Base-by-base conservation (phyloP, 2,888 invertebrate genomes). In the Luffia ferchaultella region DNA sequence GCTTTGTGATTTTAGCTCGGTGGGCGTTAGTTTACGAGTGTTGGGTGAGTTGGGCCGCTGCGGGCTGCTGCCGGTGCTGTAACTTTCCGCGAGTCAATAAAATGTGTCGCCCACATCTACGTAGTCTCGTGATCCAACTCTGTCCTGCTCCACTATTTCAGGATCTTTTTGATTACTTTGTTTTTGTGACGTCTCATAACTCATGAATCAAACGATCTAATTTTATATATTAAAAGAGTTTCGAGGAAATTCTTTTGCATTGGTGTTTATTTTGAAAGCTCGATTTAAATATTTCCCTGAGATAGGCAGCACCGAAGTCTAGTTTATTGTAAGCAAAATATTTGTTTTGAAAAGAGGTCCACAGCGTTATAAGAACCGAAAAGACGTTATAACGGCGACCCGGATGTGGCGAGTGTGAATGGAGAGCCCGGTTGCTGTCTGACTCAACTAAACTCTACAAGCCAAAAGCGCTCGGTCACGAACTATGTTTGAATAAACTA, bases 361-460 rank as follows among this genome's bases (percentile, higher is more conserved):
- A 58, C 58, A n/a, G 61, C 58, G 53, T n/a, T n/a, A n/a, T 61
- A 65, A 62, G 60, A 64, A 63, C 60, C 56, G 65, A 65, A 66
- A 65, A 65, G 62, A 53, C 58, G 57, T 54, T 58, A 60, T 61
- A 61, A 53, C 61, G 62, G 61, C 67, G 65, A 75, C 73, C 73
- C 76, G 76, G 75, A 76, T 74, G 63, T 60, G 40, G 42, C 45
- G 43, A 20, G 49, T 49, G 49, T 49, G 49, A 49, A 43, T 41
- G 48, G 42, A 42, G 48, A 3, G 30, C 30, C 30, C 30, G 30
- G 30, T 3, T 12, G 30, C 30, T 12, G 30, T n/a, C 30, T 30
- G 30, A n/a, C n/a, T 12, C 3, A 30, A 30, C 30, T 30, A 7
- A 3, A 30, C 30, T 30, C 30, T 12, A n/a, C 12, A 30, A 30